Percentiles rank a stretch among this genome's conserved stretches.
These are phyloP conservation scores for Cherax quadricarinatus DNA, from an alignment of 1,140 invertebrate species.

Conservation along the genomic window DNA sequence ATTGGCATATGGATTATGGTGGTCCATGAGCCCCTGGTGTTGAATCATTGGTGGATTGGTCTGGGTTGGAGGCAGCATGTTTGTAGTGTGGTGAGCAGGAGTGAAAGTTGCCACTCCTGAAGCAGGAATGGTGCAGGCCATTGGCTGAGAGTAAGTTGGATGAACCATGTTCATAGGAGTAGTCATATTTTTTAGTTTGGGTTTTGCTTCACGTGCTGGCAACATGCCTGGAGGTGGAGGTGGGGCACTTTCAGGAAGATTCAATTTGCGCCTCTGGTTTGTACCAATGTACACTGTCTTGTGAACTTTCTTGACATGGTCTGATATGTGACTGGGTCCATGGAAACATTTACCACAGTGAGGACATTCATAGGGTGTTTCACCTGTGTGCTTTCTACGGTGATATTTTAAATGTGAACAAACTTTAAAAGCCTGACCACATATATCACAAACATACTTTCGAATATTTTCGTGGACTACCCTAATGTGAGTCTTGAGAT, in stretches of 20 bases:
- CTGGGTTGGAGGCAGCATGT: slow-evolving; percentile 43
- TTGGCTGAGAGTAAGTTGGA: slow-evolving; percentile 43
- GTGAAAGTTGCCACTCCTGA: slow-evolving; percentile 43
- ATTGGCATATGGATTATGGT: slow-evolving; percentile 52
- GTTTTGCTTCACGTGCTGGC: slow-evolving; percentile 30
- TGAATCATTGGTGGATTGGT: slow-evolving; percentile 44
- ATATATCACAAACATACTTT: slow-evolving; percentile 74
- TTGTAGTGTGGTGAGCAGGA: slow-evolving; percentile 43
- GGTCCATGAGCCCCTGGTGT: slow-evolving; percentile 53
- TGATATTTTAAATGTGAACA: slow-evolving; percentile 72
- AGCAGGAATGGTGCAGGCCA: slow-evolving; percentile 45
- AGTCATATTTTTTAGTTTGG: slow-evolving; percentile 47
- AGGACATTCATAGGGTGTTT: slow-evolving; percentile 70
- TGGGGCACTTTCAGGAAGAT: slow-evolving; percentile 59
- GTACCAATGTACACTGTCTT: slow-evolving; percentile 67
- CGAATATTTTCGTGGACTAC: slow-evolving; percentile 73
- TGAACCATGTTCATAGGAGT: slow-evolving; percentile 38
- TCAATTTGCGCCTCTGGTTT: slow-evolving; percentile 58
- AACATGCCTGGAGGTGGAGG: slow-evolving; percentile 63
- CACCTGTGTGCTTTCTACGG: slow-evolving; percentile 70
- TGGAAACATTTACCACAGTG: slow-evolving; percentile 70
- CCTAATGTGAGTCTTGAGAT: slow-evolving; percentile 73
- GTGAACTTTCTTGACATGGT: slow-evolving; percentile 68
- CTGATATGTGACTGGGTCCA: slow-evolving; percentile 67
- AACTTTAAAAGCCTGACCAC: slow-evolving; percentile 69